Evolutionary conservation across 2,888 invertebrate genomes (phyloP).

Genomic region (Tholera decimalis): DNA sequence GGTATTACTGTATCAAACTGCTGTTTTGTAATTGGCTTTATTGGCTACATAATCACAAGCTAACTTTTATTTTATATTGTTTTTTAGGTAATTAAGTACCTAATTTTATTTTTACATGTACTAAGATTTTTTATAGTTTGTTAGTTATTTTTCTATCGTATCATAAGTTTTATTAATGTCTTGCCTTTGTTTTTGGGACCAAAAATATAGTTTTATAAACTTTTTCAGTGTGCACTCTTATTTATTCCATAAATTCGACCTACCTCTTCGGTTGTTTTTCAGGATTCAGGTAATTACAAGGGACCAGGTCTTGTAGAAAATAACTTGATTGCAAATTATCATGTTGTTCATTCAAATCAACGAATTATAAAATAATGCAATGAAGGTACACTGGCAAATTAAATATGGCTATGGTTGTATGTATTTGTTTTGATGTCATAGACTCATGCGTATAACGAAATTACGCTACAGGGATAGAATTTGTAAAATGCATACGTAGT

Average conservation of each 20-base stretch:
- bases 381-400: not conserved
- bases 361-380: not conserved
- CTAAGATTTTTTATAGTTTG: slow-evolving; percentile 10
- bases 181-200: slow-evolving; percentile 48
- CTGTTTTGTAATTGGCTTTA: slow-evolving; percentile 2
- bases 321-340: too few relatives aligned
- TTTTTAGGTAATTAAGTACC: not conserved
- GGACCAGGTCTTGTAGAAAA: too few relatives aligned
- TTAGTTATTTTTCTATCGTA: not conserved
- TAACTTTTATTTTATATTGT: slow-evolving; percentile 6
- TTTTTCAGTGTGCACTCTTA: not conserved
- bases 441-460: not conserved
- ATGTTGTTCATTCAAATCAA: not conserved
- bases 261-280: not conserved
- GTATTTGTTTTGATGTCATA: not conserved
- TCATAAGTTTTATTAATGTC: slow-evolving; percentile 9
- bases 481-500: not conserved
- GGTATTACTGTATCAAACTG: not conserved
- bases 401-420: not conserved
- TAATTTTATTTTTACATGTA: slow-evolving; percentile 9
- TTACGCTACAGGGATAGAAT: not conserved
- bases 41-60: slow-evolving; percentile 6
- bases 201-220: slow-evolving; percentile 40
- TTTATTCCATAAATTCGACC: not conserved
- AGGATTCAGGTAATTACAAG: not conserved